Percentiles rank a stretch among this genome's conserved stretches.
Evolutionary conservation across 2,113 vertebrate species (phyloP).

Genomic region (Diadophis punctatus): DNA sequence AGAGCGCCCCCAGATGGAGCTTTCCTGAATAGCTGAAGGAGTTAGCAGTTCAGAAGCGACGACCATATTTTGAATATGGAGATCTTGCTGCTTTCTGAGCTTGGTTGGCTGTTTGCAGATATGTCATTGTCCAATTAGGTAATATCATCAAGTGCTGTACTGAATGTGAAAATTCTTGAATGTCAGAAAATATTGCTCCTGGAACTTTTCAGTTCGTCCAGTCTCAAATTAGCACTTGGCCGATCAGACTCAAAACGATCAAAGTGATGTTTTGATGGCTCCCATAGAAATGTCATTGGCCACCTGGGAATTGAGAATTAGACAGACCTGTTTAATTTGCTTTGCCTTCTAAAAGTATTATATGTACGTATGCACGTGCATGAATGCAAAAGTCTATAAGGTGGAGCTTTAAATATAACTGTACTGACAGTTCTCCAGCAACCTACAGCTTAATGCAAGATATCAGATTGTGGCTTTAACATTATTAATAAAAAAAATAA

Average conservation of each 20-base stretch:
- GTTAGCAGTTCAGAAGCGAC: background rate
- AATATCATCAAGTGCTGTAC: too few relatives aligned
- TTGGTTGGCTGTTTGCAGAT: too few relatives aligned
- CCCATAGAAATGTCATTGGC: background rate
- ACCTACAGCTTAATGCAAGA: conserved; percentile 13
- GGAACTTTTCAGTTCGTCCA: background rate
- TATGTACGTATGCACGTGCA: background rate
- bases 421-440: background rate
- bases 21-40: background rate
- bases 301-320: background rate
- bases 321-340: background rate
- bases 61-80: background rate
- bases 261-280: background rate
- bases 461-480: background rate
- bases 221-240: background rate
- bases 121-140: too few relatives aligned
- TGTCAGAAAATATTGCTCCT: background rate
- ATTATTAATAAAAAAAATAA: background rate
- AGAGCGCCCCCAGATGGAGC: background rate
- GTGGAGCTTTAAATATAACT: background rate
- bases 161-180: background rate
- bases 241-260: background rate
- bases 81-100: too few relatives aligned
- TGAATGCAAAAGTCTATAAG: background rate
- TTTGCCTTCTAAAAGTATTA: background rate